phyloP scores from a whole-genome alignment of 2,797 vertebrate species.

The Brachymystax lenok region DNA sequence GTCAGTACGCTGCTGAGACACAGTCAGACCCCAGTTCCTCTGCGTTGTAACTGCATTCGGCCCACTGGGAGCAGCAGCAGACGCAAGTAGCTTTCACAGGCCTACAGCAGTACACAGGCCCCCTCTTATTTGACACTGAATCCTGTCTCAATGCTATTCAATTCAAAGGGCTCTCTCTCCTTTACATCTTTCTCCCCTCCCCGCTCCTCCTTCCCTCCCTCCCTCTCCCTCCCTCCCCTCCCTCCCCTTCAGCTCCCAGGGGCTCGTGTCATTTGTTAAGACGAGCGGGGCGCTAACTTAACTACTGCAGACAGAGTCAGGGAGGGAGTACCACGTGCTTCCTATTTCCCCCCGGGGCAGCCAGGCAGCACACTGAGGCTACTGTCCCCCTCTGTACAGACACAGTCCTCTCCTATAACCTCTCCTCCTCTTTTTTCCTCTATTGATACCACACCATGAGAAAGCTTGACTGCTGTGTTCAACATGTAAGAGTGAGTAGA shows the following conservation, averaged over 20 bases:
- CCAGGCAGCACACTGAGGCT: not conserved
- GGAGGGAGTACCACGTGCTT: constrained; percentile 33
- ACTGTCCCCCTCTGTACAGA: constrained; percentile 7
- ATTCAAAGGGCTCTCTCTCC: too few relatives aligned
- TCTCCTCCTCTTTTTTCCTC: not conserved
- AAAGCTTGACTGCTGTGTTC: too few relatives aligned
- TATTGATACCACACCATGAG: not conserved
- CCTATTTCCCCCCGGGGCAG: constrained; percentile 38
- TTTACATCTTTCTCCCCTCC: not conserved
- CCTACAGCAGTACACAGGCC: not conserved
- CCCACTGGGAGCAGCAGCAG: constrained; percentile 24
- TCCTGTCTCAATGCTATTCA: not conserved
- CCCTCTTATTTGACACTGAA: not conserved
- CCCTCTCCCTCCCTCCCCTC: too few relatives aligned
- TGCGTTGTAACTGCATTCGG: constrained; percentile 18
- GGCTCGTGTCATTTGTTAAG: constrained; percentile 34
- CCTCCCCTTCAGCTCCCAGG: not conserved
- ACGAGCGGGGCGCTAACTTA: constrained; percentile 45
- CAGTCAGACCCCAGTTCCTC: not conserved
- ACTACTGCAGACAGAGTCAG: constrained; percentile 33
- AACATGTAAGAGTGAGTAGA: too few relatives aligned
- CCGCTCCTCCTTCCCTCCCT: too few relatives aligned
- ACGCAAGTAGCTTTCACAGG: constrained; percentile 39
- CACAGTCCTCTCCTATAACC: not conserved
- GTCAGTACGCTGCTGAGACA: not conserved